Base-by-base conservation (phyloP, 1,140 invertebrate species). In the Eueides isabella region DNA sequence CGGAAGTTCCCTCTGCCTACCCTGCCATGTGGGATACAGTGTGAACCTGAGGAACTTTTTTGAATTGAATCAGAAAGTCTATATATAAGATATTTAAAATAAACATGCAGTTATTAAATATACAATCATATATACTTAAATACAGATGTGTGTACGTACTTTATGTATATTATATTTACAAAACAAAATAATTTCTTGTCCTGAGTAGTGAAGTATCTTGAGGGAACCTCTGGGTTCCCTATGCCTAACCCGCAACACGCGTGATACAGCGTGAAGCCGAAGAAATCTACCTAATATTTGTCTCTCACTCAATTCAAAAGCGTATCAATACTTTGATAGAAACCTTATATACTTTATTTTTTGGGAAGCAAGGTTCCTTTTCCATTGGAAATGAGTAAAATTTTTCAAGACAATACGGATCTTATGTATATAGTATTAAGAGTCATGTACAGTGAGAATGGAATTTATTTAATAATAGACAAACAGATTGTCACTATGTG, bases 401-500 rank as follows among this genome's bases (percentile, higher is more conserved):
- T 30, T 65, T 67, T 61, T 26, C 55, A 26, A 35, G 28, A 73
- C 26, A 68, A 68, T 68, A 31, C 26, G 33, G 61, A 28, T 35
- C 55, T 68, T 73, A 73, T 73, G 29, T 30, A 16, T 7, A 63
- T 61, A 67, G 65, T 23, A 29, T 62, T 73, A 73, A 63, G 72
- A 66, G 33, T 48, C 33, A 33, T 68, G 41, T 44, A 65, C 14
- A 61, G 29, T 31, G 16, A 33, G 65, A 62, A 74, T 68, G 72
- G 72, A 44, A 68, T 68, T 33, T 74, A 68, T 74, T 73, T 74
- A 68, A 74, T 74, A 74, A 68, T 74, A 68, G 48, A 70, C 67
- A 70, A 68, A 74, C 72, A 74, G 72, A 74, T 74, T 74, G 72
- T 74, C 72, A 74, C 72, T 68, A 67, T 64, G 16, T 14, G 61